Evolutionary conservation across 1,140 invertebrate species (phyloP), one percentile per base, ranked within the genome.

Genomic region (Stegodyphus mimosarum): DNA sequence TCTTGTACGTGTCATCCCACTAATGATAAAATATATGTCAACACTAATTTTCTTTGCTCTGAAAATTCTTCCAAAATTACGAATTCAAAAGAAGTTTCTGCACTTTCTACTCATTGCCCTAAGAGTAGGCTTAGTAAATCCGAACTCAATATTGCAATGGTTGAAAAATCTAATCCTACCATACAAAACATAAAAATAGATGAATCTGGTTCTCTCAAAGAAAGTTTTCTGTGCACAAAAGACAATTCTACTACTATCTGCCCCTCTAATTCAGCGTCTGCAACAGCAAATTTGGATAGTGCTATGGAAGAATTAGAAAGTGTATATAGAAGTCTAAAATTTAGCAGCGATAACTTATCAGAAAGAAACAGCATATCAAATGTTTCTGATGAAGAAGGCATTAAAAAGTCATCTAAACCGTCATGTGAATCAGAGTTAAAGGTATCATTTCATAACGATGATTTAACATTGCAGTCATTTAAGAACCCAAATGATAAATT

Each of bases 231-330:
- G 0, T 70, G 10, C 67, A 6, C 5, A 13, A 51, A n/a, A 50
- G 50, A 9, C 13, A 50, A 71, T 17, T n/a, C 6, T 17, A 72
- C n/a, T 10, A 7, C n/a, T 15, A 55, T 11, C 10, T 7, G 1
- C 13, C 18, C 6, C 52, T 18, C 50, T 84, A 51, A 69, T 7
- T 55, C 69, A 69, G 7, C 51, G 6, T 75, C 81, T 11, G 83
- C 83, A 17, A 60, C 83, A n/a, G 83, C 66, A 33, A 86, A 86
- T 64, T 72, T 86, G 52, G 83, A 86, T n/a, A 86, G 67, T n/a
- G 83, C 83, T 6, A 86, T 86, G 83, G 83, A 76, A 72, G 83
- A 86, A 64, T 66, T 86, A 50, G 83, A 86, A 72, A 86, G 67
- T 66, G 69, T 86, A 6, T 86, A 86, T 52, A 52, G 53, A 10